phyloP scores from a whole-genome alignment of 2,888 invertebrate species.

The Rotaria sp. region DNA sequence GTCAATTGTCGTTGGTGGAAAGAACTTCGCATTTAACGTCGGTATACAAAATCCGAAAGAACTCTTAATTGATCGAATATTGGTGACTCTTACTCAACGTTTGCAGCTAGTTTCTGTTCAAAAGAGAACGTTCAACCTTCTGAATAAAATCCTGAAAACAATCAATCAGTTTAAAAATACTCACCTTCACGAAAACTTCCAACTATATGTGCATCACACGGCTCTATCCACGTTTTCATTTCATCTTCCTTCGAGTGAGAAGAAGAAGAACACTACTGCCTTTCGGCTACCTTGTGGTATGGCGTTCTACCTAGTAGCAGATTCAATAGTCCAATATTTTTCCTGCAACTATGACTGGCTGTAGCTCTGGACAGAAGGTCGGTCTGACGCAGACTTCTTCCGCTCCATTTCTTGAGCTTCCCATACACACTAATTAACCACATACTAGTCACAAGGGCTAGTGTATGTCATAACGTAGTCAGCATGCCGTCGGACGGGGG shows the following conservation, averaged over 20 bases:
- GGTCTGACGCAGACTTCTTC: too few relatives aligned
- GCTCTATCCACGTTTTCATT: background rate
- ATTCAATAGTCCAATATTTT: too few relatives aligned
- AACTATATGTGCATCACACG: background rate
- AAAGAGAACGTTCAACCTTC: background rate
- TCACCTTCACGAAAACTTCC: background rate
- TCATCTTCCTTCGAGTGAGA: background rate
- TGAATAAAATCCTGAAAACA: background rate
- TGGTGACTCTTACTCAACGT: background rate
- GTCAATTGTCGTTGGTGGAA: background rate
- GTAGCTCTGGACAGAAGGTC: too few relatives aligned
- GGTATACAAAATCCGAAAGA: background rate
- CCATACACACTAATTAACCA: too few relatives aligned
- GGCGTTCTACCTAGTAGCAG: too few relatives aligned
- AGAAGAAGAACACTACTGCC: too few relatives aligned
- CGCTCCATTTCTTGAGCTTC: too few relatives aligned
- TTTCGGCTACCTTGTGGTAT: too few relatives aligned
- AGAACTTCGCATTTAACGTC: background rate
- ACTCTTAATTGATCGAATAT: background rate
- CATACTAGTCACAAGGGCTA: too few relatives aligned
- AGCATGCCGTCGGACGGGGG: too few relatives aligned
- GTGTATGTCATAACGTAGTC: too few relatives aligned
- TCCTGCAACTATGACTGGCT: too few relatives aligned
- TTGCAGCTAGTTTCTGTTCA: background rate
- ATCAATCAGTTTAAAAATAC: background rate